Evolutionary conservation across 2,888 invertebrate genomes (phyloP).

Genomic region (Lithophane ornitopus): DNA sequence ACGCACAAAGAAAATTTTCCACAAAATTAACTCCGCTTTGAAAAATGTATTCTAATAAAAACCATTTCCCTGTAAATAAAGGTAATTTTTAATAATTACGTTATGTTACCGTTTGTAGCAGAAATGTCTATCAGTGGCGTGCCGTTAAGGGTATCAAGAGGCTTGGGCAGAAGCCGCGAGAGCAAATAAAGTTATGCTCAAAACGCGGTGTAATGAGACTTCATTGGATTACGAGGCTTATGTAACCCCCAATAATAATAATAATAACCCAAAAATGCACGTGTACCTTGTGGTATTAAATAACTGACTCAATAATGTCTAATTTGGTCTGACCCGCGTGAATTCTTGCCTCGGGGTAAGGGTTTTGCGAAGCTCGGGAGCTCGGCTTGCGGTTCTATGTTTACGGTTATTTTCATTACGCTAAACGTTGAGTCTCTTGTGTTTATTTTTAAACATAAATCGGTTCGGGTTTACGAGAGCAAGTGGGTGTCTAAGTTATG

Average conservation of each 20-base stretch:
- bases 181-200: constrained; percentile 87
- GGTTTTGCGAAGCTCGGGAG: constrained; percentile 68
- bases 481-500: constrained; percentile 61
- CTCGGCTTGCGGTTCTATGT: constrained; percentile 74
- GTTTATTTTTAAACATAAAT: constrained; percentile 75
- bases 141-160: constrained; percentile 85
- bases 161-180: constrained; percentile 80
- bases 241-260: constrained; percentile 88
- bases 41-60: constrained; percentile 73
- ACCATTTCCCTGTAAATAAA: constrained; percentile 81
- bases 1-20: constrained; percentile 53
- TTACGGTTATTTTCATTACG: constrained; percentile 87
- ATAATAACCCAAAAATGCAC: constrained; percentile 90
- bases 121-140: constrained; percentile 81
- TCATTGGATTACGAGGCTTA: constrained; percentile 88
- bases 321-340: constrained; percentile 78
- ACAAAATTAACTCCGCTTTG: constrained; percentile 67
- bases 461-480: constrained; percentile 63
- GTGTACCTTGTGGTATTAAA: constrained; percentile 85
- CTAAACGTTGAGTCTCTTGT: constrained; percentile 78
- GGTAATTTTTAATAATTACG: constrained; percentile 90
- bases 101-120: constrained; percentile 79
- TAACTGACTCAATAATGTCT: constrained; percentile 89
- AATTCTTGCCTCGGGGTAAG: constrained; percentile 73
- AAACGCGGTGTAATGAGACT: constrained; percentile 88